A percentile compares a stretch with the other conserved stretches of the same genome.
These are phyloP conservation scores for Montifringilla adamsi DNA, from an alignment of 2,113 vertebrate genomes.

Conservation along the genomic window DNA sequence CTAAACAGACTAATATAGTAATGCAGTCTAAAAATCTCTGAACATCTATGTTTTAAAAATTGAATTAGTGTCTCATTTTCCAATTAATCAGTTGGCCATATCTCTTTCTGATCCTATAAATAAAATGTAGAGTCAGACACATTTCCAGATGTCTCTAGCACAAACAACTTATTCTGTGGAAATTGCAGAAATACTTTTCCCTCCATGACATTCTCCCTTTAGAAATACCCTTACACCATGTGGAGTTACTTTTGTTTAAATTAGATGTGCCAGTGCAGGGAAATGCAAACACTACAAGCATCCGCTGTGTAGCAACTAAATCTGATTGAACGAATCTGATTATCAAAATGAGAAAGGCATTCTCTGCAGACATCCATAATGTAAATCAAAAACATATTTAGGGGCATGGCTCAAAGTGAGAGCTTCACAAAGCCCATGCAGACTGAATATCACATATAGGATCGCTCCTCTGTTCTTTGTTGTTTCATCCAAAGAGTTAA, in stretches of 20 bases:
- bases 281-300: neutral
- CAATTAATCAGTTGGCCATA: conserved; percentile 2
- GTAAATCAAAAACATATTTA: neutral
- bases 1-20: conserved; percentile 39
- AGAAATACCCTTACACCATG: neutral
- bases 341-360: neutral
- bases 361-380: neutral
- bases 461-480: neutral
- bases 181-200: neutral
- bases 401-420: neutral
- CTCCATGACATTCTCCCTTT: neutral
- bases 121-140: neutral
- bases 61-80: conserved; percentile 3
- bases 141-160: neutral
- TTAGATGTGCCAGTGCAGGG: neutral
- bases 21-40: conserved; percentile 51
- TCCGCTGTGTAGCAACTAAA: neutral
- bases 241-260: conserved; percentile 1
- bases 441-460: neutral
- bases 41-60: conserved; percentile 12
- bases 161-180: neutral
- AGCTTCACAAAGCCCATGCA: neutral
- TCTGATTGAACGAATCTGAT: neutral
- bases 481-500: neutral
- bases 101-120: conserved; percentile 46